Conservation (phyloP, 2,113 vertebrate species). For the Labeo rohita region DNA sequence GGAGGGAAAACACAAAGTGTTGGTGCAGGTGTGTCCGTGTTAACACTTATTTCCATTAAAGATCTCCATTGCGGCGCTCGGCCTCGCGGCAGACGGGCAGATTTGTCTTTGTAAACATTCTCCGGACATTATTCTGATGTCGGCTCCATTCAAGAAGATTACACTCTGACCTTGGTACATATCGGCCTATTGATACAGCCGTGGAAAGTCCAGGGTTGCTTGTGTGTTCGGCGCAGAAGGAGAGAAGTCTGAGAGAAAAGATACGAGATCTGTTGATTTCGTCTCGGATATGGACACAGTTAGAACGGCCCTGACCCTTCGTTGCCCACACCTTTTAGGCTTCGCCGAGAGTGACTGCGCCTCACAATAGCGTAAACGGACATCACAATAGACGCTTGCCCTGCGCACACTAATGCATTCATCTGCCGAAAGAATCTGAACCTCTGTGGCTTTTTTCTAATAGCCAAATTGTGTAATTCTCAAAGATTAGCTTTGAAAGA, state of each 20-base stretch:
- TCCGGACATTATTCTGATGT: conserved; percentile 76
- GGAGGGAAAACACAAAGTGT: conserved; percentile 70
- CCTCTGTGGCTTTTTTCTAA: conserved; percentile 49
- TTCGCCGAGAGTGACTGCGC: conserved; percentile 66
- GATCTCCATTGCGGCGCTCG: conserved; percentile 72
- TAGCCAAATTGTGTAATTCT: conserved; percentile 46
- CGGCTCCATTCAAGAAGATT: conserved; percentile 76
- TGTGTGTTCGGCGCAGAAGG: conserved; percentile 37
- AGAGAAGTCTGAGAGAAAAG: conserved; percentile 59
- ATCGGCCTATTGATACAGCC: conserved; percentile 71
- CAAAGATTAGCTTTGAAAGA: conserved; percentile 59
- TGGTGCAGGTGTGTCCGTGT: conserved; percentile 74
- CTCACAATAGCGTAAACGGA: conserved; percentile 67
- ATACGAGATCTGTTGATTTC: conserved; percentile 67
- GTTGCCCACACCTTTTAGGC: conserved; percentile 69
- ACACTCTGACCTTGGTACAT: conserved; percentile 78
- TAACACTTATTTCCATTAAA: conserved; percentile 77
- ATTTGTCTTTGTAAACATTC: conserved; percentile 74
- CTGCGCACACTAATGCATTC: conserved; percentile 47
- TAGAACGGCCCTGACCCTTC: conserved; percentile 77
- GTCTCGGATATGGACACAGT: conserved; percentile 74
- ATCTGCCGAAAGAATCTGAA: conserved; percentile 36
- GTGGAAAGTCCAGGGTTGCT: conserved; percentile 63
- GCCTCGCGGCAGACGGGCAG: conserved; percentile 70
- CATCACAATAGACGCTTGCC: conserved; percentile 67